A percentile compares a stretch with the other conserved stretches of the same genome.
Conservation (phyloP, 2,113 vertebrate genomes). For the Pomatorhinus ruficollis region DNA sequence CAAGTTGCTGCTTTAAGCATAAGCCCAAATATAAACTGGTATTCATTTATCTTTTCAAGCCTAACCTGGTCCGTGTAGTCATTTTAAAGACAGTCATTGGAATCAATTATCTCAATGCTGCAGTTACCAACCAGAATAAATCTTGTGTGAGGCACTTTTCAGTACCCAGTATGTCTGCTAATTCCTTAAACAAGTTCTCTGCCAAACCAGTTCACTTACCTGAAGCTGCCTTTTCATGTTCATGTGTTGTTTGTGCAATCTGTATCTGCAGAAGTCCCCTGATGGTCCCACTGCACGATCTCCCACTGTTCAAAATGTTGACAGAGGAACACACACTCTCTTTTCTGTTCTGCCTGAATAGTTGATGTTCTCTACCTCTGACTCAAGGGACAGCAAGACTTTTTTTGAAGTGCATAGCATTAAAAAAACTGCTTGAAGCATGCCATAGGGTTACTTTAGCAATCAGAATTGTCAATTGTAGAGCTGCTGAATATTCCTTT, state of each 20-base stretch:
- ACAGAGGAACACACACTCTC: background rate
- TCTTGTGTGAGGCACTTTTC: background rate
- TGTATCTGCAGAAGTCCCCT: background rate
- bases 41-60: background rate
- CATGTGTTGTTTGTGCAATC: background rate
- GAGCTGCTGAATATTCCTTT: background rate
- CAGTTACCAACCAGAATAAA: background rate
- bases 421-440: background rate
- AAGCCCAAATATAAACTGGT: background rate
- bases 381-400: background rate
- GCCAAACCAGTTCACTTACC: background rate
- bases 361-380: background rate
- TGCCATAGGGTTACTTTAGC: background rate
- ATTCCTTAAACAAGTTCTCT: background rate
- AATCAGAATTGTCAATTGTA: background rate
- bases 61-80: background rate
- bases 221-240: background rate
- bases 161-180: background rate
- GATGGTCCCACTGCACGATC: background rate
- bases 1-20: background rate
- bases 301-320: background rate
- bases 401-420: background rate
- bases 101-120: background rate
- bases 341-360: background rate
- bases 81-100: background rate